Percentiles rank a stretch among this genome's conserved stretches.
phyloP scores from a whole-genome alignment of 2,888 invertebrate genomes.

The Hedya salicella region DNA sequence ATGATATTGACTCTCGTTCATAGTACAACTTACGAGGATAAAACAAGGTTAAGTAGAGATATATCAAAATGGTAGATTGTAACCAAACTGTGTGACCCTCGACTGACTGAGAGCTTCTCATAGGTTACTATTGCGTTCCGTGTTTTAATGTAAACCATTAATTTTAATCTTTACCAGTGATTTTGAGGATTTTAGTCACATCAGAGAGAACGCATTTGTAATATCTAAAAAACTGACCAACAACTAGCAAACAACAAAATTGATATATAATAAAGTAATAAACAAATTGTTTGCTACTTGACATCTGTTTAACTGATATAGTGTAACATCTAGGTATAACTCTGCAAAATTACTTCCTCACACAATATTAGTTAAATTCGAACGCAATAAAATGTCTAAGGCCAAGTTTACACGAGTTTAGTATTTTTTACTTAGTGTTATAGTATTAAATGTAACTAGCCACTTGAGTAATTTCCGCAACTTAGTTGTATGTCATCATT shows the following conservation, averaged over 20 bases:
- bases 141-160: slow-evolving; percentile 39
- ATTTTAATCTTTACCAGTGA: slow-evolving; percentile 13
- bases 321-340: background rate
- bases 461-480: too few species aligned
- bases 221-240: background rate
- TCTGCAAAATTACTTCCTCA: background rate
- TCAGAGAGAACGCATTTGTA: background rate
- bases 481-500: too few species aligned
- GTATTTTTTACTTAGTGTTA: background rate
- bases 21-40: too few species aligned
- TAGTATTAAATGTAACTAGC: too few species aligned
- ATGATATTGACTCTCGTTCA: too few species aligned
- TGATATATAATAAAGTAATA: slow-evolving; percentile 13
- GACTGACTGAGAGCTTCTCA: slow-evolving; percentile 73
- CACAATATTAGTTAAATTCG: background rate
- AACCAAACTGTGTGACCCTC: slow-evolving; percentile 61
- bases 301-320: background rate
- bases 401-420: slow-evolving; percentile 13
- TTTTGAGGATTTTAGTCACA: slow-evolving; percentile 21
- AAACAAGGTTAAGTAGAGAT: slow-evolving; percentile 3
- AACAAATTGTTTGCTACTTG: slow-evolving; percentile 22
- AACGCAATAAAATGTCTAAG: background rate
- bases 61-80: slow-evolving; percentile 48
- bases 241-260: too few species aligned
- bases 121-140: slow-evolving; percentile 59